Evolutionary conservation across 2,888 invertebrate species (phyloP), one percentile per base, ranked within the genome.

Genomic region (Rhabditophanes sp.): DNA sequence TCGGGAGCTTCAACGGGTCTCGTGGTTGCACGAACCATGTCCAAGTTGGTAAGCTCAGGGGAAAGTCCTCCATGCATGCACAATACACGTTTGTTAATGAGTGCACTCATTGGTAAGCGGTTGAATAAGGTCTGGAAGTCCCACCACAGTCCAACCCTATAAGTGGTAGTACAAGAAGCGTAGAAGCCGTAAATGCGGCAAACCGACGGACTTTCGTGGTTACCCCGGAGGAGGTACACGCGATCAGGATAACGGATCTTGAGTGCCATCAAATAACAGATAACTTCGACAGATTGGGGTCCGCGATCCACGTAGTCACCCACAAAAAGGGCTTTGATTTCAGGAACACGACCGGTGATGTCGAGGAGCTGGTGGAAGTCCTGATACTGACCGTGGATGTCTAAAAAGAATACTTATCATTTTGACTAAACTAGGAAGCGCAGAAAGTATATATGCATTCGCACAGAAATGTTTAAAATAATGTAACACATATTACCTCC

Each of bases 261-360:
- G 25, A 53, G 39, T n/a, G 46, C 44, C 39, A 50, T 46, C 25
- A 56, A 43, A 22, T 46, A 37, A 25, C 50, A 37, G n/a, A 56
- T 37, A 8, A 42, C 44, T 35, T 56, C 56, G 33, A 51, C 43
- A 33, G 52, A 50, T 27, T 52, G 50, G 31, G 55, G 55, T 31
- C 56, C 56, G 17, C 56, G 44, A 33, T 56, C 56, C 1, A 56
- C 52, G 26, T 56, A 56, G 37, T 56, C 56, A 6, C 56, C 55
- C 16, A 55, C 35, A 35, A 54, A 54, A 18, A 41, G 20, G 33
- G 53, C 35, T 30, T 48, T 35, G 16, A 37, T 37, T 37, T 53
- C 51, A n/a, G 54, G 54, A 20, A 54, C 54, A 11, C 53, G 45
- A 2, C 54, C 54, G 22, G 51, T 53, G 30, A 54, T 18, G 36